Base-by-base conservation (phyloP, 2,888 invertebrate species). In the Dascillus cervinus region DNA sequence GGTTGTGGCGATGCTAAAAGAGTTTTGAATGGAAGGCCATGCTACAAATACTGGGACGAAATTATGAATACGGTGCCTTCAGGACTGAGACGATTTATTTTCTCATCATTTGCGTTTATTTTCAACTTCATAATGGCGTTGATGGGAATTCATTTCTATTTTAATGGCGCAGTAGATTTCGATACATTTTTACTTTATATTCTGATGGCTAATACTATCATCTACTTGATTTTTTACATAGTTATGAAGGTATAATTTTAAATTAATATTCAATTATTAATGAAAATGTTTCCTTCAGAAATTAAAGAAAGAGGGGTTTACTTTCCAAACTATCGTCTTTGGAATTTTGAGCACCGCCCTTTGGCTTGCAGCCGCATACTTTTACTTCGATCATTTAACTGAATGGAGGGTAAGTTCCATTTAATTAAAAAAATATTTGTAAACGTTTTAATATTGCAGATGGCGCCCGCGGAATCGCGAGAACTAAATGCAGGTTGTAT, bases 221-320 rank as follows among this genome's bases (percentile, higher is more conserved):
- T 90, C 5, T 88, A 91, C 61, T 73, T 77, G 1, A 58, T 75
- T 30, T 87, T 86, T 62, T 91, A 91, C 61, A 76, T 88, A 22
- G 55, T 72, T 2, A 87, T 89, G 83, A 91, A 91, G 72, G 80
- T 80, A n/a, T n/a, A n/a, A 64, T 53, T 17, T 8, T 17, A 6
- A 6, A 17, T 17, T 17, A 4, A 17, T 17, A 10, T 9, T 9
- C 41, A 30, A 35, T 10, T 42, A 31, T 35, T 10, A 62, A n/a
- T n/a, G n/a, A n/a, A n/a, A n/a, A n/a, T n/a, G n/a, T n/a, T n/a
- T n/a, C n/a, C n/a, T 60, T 24, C 49, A 77, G 76, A 51, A 81
- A 8, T 65, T 73, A 1, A 69, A 79, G 46, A 58, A 70, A 5
- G 85, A 89, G 63, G 63, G 63, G 33, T 73, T 89, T 14, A 66